Conservation (phyloP, 2,113 vertebrate genomes). For the Antechinus flavipes region DNA sequence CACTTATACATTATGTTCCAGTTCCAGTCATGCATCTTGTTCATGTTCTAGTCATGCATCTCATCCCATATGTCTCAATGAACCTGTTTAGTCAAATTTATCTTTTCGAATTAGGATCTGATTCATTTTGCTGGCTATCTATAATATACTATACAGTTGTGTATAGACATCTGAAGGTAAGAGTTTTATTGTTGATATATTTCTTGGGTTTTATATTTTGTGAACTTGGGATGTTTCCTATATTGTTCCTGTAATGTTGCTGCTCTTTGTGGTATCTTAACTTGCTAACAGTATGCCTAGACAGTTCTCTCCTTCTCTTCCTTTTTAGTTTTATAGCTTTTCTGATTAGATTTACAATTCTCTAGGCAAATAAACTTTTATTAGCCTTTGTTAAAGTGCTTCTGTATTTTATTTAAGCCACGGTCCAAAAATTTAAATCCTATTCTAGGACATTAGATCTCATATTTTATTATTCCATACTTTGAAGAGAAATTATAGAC, state of each 20-base stretch:
- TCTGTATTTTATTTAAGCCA: background rate
- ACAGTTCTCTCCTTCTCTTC: background rate
- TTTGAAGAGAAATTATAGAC: background rate
- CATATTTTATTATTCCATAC: background rate
- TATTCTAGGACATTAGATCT: background rate
- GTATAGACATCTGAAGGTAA: background rate
- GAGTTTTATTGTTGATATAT: background rate
- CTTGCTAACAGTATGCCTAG: background rate
- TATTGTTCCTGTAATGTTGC: background rate
- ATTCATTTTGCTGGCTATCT: background rate
- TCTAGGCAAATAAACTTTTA: background rate
- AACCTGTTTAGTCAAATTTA: background rate
- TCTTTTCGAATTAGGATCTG: background rate
- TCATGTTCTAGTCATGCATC: no score
- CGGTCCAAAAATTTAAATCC: background rate
- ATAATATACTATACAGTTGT: background rate
- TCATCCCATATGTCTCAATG: background rate
- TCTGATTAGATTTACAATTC: background rate
- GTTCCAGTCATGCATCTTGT: background rate
- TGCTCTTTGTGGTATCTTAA: background rate
- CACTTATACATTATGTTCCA: background rate
- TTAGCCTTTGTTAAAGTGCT: background rate
- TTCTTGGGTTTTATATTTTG: background rate
- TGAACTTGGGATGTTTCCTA: background rate
- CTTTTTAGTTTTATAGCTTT: background rate